Evolutionary conservation across 2,113 vertebrate genomes (phyloP).

Genomic region (Trinectes maculatus): DNA sequence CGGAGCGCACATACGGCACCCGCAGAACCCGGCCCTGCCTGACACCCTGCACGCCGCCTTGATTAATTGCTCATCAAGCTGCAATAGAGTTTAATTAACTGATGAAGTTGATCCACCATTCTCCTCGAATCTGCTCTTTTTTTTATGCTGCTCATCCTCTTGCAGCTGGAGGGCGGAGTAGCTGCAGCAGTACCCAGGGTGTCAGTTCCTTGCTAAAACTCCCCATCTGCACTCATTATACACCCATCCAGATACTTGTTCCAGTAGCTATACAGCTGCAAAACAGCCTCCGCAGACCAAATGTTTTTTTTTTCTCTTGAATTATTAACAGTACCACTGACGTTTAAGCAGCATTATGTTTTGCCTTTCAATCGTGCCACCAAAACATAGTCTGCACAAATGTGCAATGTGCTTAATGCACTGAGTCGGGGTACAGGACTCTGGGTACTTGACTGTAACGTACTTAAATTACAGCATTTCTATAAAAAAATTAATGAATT

Average conservation of each 20-base stretch:
- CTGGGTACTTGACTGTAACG: neutral
- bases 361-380: conserved; percentile 21
- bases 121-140: conserved; percentile 69
- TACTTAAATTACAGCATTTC: neutral
- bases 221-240: conserved; percentile 69
- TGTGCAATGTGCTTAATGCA: conserved; percentile 1
- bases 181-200: conserved; percentile 55
- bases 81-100: conserved; percentile 85
- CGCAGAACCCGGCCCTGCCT: conserved; percentile 69
- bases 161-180: conserved; percentile 73
- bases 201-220: conserved; percentile 64
- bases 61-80: conserved; percentile 86
- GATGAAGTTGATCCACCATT: conserved; percentile 78
- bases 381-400: conserved; percentile 34
- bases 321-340: conserved; percentile 25
- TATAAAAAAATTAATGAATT: conserved; percentile 45
- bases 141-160: conserved; percentile 65
- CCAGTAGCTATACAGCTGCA: conserved; percentile 44
- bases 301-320: conserved; percentile 5
- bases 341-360: neutral
- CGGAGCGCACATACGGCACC: conserved; percentile 43
- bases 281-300: conserved; percentile 47
- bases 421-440: neutral
- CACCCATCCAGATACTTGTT: conserved; percentile 45
- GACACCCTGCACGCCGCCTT: conserved; percentile 72